phyloP scores from a whole-genome alignment of 2,113 vertebrate species.

The Menidia beryllina region DNA sequence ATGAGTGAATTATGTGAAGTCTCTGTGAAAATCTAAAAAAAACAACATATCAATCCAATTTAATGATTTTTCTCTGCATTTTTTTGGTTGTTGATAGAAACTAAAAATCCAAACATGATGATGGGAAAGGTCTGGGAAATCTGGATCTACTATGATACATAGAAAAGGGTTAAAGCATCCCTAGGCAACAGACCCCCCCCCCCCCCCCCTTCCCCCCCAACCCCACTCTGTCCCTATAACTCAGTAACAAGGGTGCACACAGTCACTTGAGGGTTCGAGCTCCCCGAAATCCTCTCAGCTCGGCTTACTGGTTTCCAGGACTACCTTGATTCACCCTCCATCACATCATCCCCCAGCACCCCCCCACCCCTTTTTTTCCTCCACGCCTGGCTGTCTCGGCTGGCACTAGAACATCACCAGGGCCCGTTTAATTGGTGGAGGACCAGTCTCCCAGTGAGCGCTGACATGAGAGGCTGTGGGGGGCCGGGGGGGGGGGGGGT shows the following conservation, averaged over 20 bases:
- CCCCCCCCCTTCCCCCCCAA: too few relatives aligned
- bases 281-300: constrained; percentile 32
- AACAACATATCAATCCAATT: too few relatives aligned
- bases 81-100: too few relatives aligned
- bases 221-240: not conserved
- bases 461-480: constrained; percentile 53
- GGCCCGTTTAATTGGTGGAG: constrained; percentile 74
- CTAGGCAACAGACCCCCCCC: too few relatives aligned
- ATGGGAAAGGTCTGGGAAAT: too few relatives aligned
- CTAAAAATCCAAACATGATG: too few relatives aligned
- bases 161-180: too few relatives aligned
- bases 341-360: not conserved
- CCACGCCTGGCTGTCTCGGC: constrained; percentile 27
- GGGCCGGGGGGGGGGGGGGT: constrained; percentile 1
- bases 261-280: constrained; percentile 30
- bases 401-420: constrained; percentile 59
- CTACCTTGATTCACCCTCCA: constrained; percentile 48
- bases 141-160: too few relatives aligned
- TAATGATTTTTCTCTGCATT: too few relatives aligned
- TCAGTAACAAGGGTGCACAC: constrained; percentile 14
- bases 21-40: too few relatives aligned
- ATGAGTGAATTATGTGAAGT: too few relatives aligned
- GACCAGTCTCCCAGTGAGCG: constrained; percentile 54
- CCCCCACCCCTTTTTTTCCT: too few relatives aligned
- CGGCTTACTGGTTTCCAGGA: constrained; percentile 62